phyloP scores from a whole-genome alignment of 30 jellyfish, hydroid and myxozoan genomes.

The Aurelia coerulea region DNA sequence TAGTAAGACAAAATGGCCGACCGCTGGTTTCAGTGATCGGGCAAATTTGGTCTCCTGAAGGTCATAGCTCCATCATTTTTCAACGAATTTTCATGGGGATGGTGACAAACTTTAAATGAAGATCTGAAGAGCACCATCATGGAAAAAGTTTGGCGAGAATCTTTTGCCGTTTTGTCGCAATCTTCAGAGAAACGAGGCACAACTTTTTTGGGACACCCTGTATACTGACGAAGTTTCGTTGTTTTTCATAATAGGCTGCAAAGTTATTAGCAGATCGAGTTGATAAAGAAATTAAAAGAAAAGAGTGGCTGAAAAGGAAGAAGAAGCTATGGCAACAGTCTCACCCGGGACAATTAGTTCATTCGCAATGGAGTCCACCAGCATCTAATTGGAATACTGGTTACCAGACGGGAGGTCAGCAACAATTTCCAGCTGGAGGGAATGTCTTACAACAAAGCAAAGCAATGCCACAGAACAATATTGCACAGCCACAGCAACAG shows the following conservation, averaged over 20 bases:
- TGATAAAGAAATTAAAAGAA: slow-evolving; percentile 44
- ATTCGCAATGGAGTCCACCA: not conserved
- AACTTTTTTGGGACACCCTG: no score
- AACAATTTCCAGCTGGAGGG: slow-evolving; percentile 11
- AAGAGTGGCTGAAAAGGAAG: slow-evolving; percentile 54
- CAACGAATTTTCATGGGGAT: no score
- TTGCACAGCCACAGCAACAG: slow-evolving; percentile 25
- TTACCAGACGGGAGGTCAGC: slow-evolving; percentile 2
- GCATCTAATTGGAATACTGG: not conserved
- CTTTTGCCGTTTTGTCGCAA: no score
- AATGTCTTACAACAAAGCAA: slow-evolving; percentile 3
- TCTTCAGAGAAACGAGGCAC: no score
- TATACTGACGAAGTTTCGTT: not conserved
- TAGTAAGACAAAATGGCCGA: no score
- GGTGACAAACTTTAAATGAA: no score
- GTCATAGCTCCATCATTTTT: no score
- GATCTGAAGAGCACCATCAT: no score
- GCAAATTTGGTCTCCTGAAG: no score
- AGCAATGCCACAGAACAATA: slow-evolving; percentile 17
- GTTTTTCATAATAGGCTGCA: slow-evolving; percentile 40
- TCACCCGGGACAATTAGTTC: slow-evolving; percentile 7
- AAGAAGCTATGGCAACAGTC: slow-evolving; percentile 25
- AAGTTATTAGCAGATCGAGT: slow-evolving; percentile 47
- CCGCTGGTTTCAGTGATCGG: no score
- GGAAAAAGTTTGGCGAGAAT: no score